Percentiles rank a stretch among this genome's conserved stretches.
These are phyloP conservation scores for Tachysurus fulvidraco DNA, from an alignment of 2,113 vertebrate species.

Conservation along the genomic window DNA sequence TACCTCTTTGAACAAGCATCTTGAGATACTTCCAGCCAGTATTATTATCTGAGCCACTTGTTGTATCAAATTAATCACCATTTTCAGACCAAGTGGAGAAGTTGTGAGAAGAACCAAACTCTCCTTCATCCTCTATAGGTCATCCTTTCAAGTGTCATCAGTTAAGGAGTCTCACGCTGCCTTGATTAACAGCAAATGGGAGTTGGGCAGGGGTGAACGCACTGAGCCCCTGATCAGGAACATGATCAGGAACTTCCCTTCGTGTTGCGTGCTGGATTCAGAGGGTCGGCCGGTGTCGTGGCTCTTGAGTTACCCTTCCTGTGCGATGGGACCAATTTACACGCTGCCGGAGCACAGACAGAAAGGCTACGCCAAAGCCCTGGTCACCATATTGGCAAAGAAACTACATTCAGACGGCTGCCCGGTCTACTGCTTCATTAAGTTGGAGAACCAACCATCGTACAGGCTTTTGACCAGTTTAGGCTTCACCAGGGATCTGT, in stretches of 20 bases:
- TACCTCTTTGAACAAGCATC: no score
- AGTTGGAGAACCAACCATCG: conserved; percentile 65
- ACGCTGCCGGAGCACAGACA: conserved; percentile 43
- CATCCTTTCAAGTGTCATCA: conserved; percentile 50
- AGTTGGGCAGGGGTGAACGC: conserved; percentile 49
- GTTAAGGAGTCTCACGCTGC: conserved; percentile 62
- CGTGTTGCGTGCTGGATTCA: conserved; percentile 62
- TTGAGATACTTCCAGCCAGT: no score
- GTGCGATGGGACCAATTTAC: no score
- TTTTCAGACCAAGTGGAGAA: no score
- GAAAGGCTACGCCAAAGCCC: conserved; percentile 69
- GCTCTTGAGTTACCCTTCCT: no score
- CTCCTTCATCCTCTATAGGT: conserved; percentile 31
- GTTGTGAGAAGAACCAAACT: background rate
- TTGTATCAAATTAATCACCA: background rate
- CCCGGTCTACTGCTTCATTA: conserved; percentile 67
- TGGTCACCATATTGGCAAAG: conserved; percentile 62
- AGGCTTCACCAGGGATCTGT: conserved; percentile 65
- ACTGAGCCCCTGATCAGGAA: conserved; percentile 50
- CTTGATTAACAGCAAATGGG: conserved; percentile 65
- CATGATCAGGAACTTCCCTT: conserved; percentile 65
- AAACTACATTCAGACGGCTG: conserved; percentile 58
- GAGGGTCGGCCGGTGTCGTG: conserved; percentile 31
- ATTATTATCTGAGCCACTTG: background rate
- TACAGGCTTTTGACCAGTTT: conserved; percentile 67